Percentiles rank a stretch among this genome's conserved stretches.
These are phyloP conservation scores for Takifugu ocellatus DNA, from an alignment of 2,797 vertebrate genomes.

Conservation along the genomic window DNA sequence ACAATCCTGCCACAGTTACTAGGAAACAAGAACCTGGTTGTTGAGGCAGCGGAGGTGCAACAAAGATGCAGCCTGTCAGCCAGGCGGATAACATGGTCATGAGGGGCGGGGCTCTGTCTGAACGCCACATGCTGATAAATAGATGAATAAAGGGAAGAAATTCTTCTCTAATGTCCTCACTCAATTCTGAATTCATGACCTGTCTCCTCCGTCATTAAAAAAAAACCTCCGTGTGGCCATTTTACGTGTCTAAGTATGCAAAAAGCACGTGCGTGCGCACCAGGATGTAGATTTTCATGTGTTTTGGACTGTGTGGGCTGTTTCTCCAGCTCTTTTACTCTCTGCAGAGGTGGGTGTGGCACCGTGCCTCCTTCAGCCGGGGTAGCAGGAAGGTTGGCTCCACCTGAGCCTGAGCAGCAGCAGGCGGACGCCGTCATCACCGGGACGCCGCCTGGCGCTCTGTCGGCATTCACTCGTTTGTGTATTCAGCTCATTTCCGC, in stretches of 20 bases:
- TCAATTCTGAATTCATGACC: constrained; percentile 35
- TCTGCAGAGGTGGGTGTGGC: constrained; percentile 27
- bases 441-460: constrained; percentile 28
- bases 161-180: too few species aligned
- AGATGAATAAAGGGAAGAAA: too few species aligned
- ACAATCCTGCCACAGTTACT: constrained; percentile 64
- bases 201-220: constrained; percentile 25
- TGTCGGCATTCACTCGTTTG: constrained; percentile 13
- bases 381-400: constrained; percentile 19
- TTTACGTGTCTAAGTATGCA: background rate
- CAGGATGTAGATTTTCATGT: constrained; percentile 7
- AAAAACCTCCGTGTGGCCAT: constrained; percentile 7
- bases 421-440: constrained; percentile 41
- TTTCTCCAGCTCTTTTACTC: constrained; percentile 17
- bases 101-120: constrained; percentile 25
- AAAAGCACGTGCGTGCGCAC: constrained; percentile 9
- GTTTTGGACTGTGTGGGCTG: constrained; percentile 12
- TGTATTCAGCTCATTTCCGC: background rate
- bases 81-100: constrained; percentile 24
- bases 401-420: constrained; percentile 7
- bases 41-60: constrained; percentile 33
- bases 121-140: constrained; percentile 9
- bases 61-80: constrained; percentile 24
- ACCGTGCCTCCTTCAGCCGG: constrained; percentile 9
- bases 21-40: constrained; percentile 64